phyloP scores from a whole-genome alignment of 2,113 vertebrate genomes.

The Mionectes macconnelli region DNA sequence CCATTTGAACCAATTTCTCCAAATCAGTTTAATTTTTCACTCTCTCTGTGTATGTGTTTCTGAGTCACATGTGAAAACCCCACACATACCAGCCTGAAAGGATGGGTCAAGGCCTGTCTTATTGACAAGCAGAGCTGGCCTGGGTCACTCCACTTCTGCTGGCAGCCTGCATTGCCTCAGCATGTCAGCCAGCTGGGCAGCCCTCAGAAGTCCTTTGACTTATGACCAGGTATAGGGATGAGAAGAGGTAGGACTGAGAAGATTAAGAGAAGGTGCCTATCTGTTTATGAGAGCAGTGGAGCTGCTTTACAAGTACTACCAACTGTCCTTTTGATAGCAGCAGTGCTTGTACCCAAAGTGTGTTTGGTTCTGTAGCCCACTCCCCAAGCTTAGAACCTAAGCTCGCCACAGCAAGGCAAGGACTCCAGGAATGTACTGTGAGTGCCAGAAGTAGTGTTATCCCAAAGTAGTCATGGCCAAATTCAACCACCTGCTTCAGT shows the following conservation, averaged over 20 bases:
- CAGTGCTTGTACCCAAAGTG: neutral
- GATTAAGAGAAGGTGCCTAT: neutral
- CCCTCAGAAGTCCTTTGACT: neutral
- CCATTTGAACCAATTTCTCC: neutral
- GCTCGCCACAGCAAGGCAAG: neutral
- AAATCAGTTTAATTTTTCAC: neutral
- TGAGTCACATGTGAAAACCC: neutral
- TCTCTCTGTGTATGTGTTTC: neutral
- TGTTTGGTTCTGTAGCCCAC: neutral
- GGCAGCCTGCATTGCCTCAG: rapidly evolving
- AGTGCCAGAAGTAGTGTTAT: neutral
- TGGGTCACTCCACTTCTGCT: neutral
- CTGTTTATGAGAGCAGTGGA: neutral
- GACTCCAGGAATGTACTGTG: neutral
- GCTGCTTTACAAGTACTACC: neutral
- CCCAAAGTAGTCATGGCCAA: neutral
- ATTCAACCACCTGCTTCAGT: neutral
- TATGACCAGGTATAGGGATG: neutral
- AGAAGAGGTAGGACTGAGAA: neutral
- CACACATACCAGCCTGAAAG: neutral
- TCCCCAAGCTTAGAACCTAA: neutral
- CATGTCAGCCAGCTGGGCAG: neutral
- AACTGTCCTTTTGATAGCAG: neutral
- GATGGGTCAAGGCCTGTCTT: neutral
- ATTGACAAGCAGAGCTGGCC: neutral